Evolutionary conservation across 2,113 vertebrate genomes (phyloP).

Genomic region (Hydrochoerus hydrochaeris): DNA sequence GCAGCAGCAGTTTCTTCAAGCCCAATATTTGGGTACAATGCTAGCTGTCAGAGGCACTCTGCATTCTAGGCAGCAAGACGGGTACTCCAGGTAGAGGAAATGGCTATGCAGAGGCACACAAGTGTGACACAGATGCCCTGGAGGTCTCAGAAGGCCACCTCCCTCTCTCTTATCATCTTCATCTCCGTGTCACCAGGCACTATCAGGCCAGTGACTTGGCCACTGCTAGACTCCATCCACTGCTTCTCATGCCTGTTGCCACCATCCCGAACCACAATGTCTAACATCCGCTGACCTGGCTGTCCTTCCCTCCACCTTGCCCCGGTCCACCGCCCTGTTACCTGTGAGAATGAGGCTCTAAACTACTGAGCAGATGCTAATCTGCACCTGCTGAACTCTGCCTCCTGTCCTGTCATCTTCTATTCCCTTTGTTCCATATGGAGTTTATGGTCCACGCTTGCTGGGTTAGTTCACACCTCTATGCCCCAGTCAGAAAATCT

Average conservation of each 20-base stretch:
- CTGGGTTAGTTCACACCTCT: not conserved
- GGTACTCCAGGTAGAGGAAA: not conserved
- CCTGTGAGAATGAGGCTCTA: not conserved
- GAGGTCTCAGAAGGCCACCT: not conserved
- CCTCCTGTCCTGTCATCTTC: not conserved
- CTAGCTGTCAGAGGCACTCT: not conserved
- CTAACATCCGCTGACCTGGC: not conserved
- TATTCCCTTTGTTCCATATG: accelerated
- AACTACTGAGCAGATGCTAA: not conserved
- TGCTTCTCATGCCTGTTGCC: not conserved
- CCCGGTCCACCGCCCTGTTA: not conserved
- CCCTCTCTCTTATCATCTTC: too few species aligned
- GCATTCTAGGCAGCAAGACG: not conserved
- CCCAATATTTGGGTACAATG: not conserved
- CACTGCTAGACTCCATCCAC: not conserved
- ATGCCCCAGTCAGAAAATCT: not conserved
- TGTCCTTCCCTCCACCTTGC: not conserved
- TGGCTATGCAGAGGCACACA: not conserved
- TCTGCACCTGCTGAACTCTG: not conserved
- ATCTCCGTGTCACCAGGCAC: not conserved
- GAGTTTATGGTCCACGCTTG: accelerated
- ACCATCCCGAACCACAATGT: not conserved
- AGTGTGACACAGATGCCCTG: not conserved
- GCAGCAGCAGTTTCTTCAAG: not conserved
- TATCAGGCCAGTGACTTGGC: not conserved